Conservation (phyloP, 2,113 vertebrate species). For the Apodemus sylvaticus region DNA sequence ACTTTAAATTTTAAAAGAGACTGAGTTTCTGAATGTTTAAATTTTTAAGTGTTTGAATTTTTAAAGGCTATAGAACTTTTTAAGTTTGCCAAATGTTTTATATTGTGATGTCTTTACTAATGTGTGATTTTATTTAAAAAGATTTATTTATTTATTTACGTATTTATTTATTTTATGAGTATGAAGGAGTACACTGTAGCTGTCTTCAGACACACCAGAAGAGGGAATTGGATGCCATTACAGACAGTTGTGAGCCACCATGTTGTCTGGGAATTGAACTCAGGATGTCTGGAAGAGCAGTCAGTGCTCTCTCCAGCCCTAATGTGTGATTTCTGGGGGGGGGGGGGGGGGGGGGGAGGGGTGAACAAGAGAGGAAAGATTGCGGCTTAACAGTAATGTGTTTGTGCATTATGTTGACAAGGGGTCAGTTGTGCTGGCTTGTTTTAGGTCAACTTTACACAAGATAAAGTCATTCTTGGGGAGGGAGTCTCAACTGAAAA, state of each 20-base stretch:
- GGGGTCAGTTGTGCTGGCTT: not conserved
- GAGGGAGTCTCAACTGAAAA: not conserved
- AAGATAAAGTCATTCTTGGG: not conserved
- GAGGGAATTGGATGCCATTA: too few relatives aligned
- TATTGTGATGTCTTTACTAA: not conserved
- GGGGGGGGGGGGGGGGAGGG: too few relatives aligned
- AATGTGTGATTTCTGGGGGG: not conserved
- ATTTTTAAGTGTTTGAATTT: not conserved
- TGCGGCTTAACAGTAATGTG: not conserved
- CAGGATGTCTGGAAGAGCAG: too few relatives aligned
- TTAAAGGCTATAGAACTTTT: not conserved
- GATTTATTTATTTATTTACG: too few relatives aligned
- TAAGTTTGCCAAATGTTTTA: not conserved
- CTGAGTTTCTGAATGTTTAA: not conserved
- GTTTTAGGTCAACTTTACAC: not conserved
- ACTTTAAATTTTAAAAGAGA: not conserved
- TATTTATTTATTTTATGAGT: too few relatives aligned
- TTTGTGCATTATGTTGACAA: not conserved
- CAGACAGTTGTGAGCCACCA: too few relatives aligned
- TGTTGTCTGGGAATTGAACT: too few relatives aligned
- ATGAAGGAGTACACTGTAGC: too few relatives aligned
- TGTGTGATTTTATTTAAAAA: not conserved
- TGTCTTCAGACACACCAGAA: too few relatives aligned
- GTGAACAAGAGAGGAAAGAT: not conserved
- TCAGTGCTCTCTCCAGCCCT: too few relatives aligned